These are phyloP conservation scores for Cantharis flavilabris DNA, from an alignment of 2,888 invertebrate species.

Conservation along the genomic window DNA sequence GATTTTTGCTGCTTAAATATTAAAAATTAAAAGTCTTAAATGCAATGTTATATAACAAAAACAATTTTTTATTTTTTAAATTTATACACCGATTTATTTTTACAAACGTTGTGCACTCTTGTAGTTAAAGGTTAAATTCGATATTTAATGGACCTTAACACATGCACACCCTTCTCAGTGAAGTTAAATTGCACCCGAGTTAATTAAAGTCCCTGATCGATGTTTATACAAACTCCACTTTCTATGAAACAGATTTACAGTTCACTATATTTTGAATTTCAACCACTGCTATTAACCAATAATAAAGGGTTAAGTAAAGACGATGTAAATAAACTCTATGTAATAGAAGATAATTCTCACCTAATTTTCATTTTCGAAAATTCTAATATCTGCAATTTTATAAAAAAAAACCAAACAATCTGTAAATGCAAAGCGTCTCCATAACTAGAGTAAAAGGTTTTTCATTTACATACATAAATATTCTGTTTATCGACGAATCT, in stretches of 20 bases:
- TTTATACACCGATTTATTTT: background rate
- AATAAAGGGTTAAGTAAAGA: background rate
- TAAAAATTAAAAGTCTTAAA: background rate
- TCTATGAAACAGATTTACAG: constrained; percentile 29
- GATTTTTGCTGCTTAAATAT: background rate
- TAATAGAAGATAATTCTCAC: background rate
- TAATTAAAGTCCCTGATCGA: constrained; percentile 48
- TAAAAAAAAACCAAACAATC: background rate
- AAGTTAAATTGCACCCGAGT: constrained; percentile 47
- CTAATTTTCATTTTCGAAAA: background rate
- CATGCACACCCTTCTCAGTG: constrained; percentile 41
- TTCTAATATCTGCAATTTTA: background rate
- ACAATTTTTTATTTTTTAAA: background rate
- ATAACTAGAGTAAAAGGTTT: background rate
- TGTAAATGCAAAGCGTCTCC: background rate
- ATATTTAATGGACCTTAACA: constrained; percentile 38
- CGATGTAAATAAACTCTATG: background rate
- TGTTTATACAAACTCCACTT: constrained; percentile 42
- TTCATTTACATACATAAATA: background rate
- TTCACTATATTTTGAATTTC: constrained; percentile 1
- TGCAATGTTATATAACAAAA: background rate
- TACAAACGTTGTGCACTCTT: background rate
- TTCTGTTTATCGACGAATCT: background rate
- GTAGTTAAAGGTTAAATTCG: constrained; percentile 35
- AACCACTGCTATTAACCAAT: background rate